Conservation (phyloP, 1,140 invertebrate genomes). For the Varroa destructor region DNA sequence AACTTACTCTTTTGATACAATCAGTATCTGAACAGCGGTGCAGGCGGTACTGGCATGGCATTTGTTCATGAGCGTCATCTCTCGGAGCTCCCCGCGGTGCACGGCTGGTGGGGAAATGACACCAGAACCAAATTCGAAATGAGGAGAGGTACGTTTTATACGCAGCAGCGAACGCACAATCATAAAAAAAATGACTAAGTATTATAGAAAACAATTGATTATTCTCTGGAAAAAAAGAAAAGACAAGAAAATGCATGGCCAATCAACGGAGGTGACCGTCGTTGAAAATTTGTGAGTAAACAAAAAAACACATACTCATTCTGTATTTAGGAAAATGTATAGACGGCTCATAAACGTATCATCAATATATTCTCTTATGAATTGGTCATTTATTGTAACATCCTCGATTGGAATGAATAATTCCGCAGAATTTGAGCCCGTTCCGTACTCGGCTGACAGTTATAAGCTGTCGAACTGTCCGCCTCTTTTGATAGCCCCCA, state of each 20-base stretch:
- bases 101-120: conserved; percentile 42
- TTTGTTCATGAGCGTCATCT: conserved; percentile 44
- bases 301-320: too few relatives aligned
- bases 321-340: too few relatives aligned
- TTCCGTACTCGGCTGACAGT: conserved; percentile 41
- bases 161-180: too few relatives aligned
- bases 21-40: conserved; percentile 49
- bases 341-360: too few relatives aligned
- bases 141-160: conserved; percentile 33
- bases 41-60: conserved; percentile 47
- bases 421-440: conserved; percentile 42
- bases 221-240: too few relatives aligned
- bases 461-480: conserved; percentile 49
- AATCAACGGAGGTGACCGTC: too few relatives aligned
- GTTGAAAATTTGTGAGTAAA: too few relatives aligned
- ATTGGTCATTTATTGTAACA: too few relatives aligned
- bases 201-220: too few relatives aligned
- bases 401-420: conserved; percentile 11
- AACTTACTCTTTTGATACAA: conserved; percentile 15
- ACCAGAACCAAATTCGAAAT: conserved; percentile 36
- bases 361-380: too few relatives aligned
- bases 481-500: conserved; percentile 43
- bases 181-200: too few relatives aligned
- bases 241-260: too few relatives aligned
- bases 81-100: conserved; percentile 38